Base-by-base conservation (phyloP, 2,888 invertebrate species). In the Athalia rosae region DNA sequence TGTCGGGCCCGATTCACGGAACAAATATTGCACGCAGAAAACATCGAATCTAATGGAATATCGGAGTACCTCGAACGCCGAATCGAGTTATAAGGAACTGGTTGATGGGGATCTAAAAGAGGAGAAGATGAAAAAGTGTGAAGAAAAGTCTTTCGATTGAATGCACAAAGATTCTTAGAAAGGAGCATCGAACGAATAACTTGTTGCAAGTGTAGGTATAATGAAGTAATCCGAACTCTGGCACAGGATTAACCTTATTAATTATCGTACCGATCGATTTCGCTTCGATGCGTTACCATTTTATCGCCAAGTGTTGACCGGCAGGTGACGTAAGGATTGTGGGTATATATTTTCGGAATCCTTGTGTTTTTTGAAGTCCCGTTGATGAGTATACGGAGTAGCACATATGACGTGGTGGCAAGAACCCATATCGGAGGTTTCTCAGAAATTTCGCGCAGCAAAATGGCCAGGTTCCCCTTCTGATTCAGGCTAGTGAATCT, bases 141-240 rank as follows among this genome's bases (percentile, higher is more conserved):
- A n/a, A 58, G 13, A 13, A 47, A 64, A 15, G 47, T 64, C 4
- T 11, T 64, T n/a, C 64, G 45, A 15, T 64, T 15, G 7, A 64
- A 64, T 64, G 64, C 64, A 50, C 53, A 28, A 3, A 41, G 41
- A 50, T 50, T 50, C n/a, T 53, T 4, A 53, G n/a, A n/a, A 8
- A 3, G n/a, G 0, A n/a, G n/a, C 53, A 53, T 28, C 28, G 9
- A 66, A n/a, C 15, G 11, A 66, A 50, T 3, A 45, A 61, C 28
- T 7, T 63, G 11, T 7, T 63, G 11, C n/a, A 45, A 28, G 28
- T 28, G 28, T 53, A 9, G 28, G 41, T 67, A 67, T 50, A 67
- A 67, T 53, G 53, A 53, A 4, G 50, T 41, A 53, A 48, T 67
- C 11, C 67, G 28, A 67, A 58, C 13, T 43, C 71, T 58, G 56